Base-by-base conservation (phyloP, 2,888 invertebrate genomes). In the Parasteatoda lunata region DNA sequence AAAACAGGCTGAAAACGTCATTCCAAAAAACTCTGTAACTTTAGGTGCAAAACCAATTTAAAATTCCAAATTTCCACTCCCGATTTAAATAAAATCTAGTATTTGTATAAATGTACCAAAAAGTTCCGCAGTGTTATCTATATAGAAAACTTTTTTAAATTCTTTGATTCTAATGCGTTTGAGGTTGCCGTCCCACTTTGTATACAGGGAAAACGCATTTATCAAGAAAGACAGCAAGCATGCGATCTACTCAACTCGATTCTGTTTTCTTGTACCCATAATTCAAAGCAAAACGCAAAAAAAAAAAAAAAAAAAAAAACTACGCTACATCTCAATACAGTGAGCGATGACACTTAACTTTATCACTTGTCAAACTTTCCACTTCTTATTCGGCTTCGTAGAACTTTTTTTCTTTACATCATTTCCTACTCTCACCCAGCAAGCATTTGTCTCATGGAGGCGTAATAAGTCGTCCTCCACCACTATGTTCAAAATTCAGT, bases 281-380 rank as follows among this genome's bases (percentile, higher is more conserved):
- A 68, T 68, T 68, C 30, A 30, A 9, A 6, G 45, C 30, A 15
- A 8, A 68, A 15, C 15, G 0, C 30, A 5, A 3, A 9, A 13
- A n/a, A n/a, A n/a, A n/a, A n/a, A n/a, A n/a, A n/a, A n/a, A n/a
- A n/a, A n/a, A n/a, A n/a, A n/a, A 4, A 59, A 59, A 13, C n/a
- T n/a, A 59, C n/a, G 59, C 59, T 59, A 75, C 75, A 48, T 81
- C 81, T 81, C 75, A 75, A 81, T 81, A 47, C 59, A 75, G 47
- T 5, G 64, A 30, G 51, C n/a, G 73, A 65, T 66, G 75, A 75
- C 81, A 52, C 51, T 59, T 15, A 45, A 69, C 81, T 81, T 75
- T 81, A 81, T 73, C 69, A 54, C 81, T 75, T 75, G 81, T 81
- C 81, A 81, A 76, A n/a, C 54, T 71, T 81, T 54, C 66, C 51